Percentiles rank a stretch among this genome's conserved stretches.
Conservation (phyloP, 2,797 vertebrate genomes). For the Xyrichtys novacula region DNA sequence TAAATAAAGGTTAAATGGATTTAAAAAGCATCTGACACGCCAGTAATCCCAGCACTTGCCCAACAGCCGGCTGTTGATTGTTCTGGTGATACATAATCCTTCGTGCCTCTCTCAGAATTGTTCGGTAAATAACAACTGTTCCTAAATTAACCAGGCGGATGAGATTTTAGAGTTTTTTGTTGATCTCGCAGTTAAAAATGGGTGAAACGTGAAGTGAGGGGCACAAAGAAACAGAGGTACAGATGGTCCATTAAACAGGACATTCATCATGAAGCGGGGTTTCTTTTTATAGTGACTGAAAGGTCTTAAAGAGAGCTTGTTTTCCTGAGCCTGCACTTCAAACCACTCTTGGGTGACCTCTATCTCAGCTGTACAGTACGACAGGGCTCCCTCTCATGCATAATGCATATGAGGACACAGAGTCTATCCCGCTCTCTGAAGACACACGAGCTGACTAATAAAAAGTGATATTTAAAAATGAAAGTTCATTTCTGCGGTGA, state of each 20-base stretch:
- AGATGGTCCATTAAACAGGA: slow-evolving; percentile 41
- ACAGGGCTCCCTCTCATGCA: slow-evolving; percentile 54
- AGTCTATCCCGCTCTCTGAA: slow-evolving; percentile 31
- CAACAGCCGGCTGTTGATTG: background rate
- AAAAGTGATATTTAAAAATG: slow-evolving; percentile 68
- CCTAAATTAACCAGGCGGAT: too few species aligned
- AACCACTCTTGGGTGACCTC: slow-evolving; percentile 49
- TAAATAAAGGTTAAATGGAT: too few species aligned
- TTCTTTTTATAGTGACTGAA: slow-evolving; percentile 49
- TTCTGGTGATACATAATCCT: background rate
- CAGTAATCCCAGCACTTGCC: background rate
- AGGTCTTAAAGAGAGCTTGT: slow-evolving; percentile 47
- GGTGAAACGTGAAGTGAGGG: background rate
- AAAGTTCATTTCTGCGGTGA: slow-evolving; percentile 48
- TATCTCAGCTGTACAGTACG: slow-evolving; percentile 23
- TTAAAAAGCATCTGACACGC: background rate
- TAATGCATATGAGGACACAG: slow-evolving; percentile 54
- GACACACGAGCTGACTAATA: slow-evolving; percentile 61
- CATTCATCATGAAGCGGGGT: slow-evolving; percentile 21
- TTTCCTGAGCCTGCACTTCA: slow-evolving; percentile 65
- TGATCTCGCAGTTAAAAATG: too few species aligned
- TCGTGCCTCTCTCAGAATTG: background rate
- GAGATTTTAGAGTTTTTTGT: too few species aligned
- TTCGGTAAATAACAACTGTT: background rate
- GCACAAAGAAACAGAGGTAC: slow-evolving; percentile 15